Evolutionary conservation across 2,888 invertebrate species (phyloP).

Genomic region (Drosophila melanocephala): DNA sequence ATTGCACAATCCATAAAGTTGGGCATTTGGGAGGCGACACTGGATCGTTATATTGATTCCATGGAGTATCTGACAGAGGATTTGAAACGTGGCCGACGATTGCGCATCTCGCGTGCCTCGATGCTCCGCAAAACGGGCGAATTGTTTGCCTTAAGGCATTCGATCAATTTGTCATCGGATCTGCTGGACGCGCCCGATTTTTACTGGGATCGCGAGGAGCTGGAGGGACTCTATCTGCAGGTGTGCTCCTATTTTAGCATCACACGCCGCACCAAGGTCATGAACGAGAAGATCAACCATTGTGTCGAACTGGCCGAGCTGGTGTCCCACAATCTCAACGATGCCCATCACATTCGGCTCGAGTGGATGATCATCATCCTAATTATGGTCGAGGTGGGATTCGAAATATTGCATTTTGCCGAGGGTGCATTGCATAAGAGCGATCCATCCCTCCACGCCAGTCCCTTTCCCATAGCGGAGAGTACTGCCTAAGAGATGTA

Average conservation of each 20-base stretch:
- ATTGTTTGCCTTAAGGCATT: constrained; percentile 94
- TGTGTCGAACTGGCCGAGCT: constrained; percentile 97
- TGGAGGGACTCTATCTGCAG: constrained; percentile 93
- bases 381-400: constrained; percentile 97
- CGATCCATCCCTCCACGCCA: constrained; percentile 14
- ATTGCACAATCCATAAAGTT: constrained; percentile 97
- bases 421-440: constrained; percentile 38
- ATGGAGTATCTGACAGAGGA: constrained; percentile 93
- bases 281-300: constrained; percentile 97
- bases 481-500: constrained; percentile 23
- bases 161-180: constrained; percentile 97
- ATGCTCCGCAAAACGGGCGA: constrained; percentile 93
- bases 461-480: constrained; percentile 30
- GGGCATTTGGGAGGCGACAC: constrained; percentile 96
- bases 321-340: constrained; percentile 94
- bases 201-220: constrained; percentile 97
- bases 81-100: constrained; percentile 90
- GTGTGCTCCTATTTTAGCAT: constrained; percentile 94
- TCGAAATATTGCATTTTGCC: constrained; percentile 92
- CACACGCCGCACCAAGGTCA: constrained; percentile 94
- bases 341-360: constrained; percentile 95
- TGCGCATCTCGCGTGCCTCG: constrained; percentile 87
- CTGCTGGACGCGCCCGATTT: constrained; percentile 98
- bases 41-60: constrained; percentile 93
- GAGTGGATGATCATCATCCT: constrained; percentile 99